Base-by-base conservation (phyloP, 2,113 vertebrate species). In the Dromiciops gliroides region DNA sequence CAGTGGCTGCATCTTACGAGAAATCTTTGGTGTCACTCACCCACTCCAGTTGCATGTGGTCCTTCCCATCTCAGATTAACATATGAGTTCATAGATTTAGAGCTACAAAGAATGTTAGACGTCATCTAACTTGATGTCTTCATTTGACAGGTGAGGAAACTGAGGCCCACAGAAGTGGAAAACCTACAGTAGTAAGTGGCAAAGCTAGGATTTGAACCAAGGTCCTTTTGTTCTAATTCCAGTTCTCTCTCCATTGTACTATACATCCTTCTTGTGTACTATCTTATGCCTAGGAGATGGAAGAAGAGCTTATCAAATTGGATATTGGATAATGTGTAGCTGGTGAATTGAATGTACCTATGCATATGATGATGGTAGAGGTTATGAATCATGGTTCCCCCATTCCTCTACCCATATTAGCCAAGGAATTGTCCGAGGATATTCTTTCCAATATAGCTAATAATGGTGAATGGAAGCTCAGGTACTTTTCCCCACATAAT, bases 401-500 rank as follows among this genome's bases (percentile, higher is more conserved):
- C 60, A 19, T 11, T n/a, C 28, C 10, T 28, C 56, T 67, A 14
- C 31, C 56, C 37, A n/a, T 14, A 75, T 75, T 37, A 75, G 60
- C 14, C 67, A 83, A 83, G 67, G 5, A 83, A 44, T 83, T 83
- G 37, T 44, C 67, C n/a, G 44, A 83, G 67, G 23, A 44, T 44
- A 23, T 44, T 83, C 89, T 90, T 48, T 49, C 89, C 89, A 50
- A 1, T n/a, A 49, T 92, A 37, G 10, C 19, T 4, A 10, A 48
- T 75, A 50, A 89, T 26, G 89, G 89, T 5, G 0, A 92, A 28
- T 49, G 48, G 53, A 89, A 48, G 89, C 90, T 11, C 50, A 92
- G 47, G 0, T 0, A 0, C 0, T 0, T 19, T 83, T 53, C 19
- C 91, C 26, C 26, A 0, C 51, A 37, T 49, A 75, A n/a, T n/a